These are phyloP conservation scores for Benthosema pterotum DNA, from an alignment of 2,797 vertebrate species.

Conservation along the genomic window DNA sequence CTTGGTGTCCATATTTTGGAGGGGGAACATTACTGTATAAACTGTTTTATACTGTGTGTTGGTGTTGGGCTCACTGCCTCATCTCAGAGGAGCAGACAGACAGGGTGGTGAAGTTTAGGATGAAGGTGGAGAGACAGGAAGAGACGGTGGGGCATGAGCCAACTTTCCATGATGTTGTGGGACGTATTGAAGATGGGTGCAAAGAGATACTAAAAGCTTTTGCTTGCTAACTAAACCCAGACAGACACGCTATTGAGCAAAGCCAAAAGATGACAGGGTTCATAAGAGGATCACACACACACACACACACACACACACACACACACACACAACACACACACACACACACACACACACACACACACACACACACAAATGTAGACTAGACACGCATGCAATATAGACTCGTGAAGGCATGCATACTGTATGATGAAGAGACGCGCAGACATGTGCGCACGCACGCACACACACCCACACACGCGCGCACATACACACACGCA, in stretches of 20 bases:
- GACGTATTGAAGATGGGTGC: constrained; percentile 78
- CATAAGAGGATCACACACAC: constrained; percentile 67
- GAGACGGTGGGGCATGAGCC: constrained; percentile 60
- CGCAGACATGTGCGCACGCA: background rate
- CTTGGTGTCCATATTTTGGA: too few species aligned
- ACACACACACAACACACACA: constrained; percentile 4
- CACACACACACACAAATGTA: constrained; percentile 26
- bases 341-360: constrained; percentile 24
- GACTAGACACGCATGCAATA: constrained; percentile 3
- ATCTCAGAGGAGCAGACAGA: too few species aligned
- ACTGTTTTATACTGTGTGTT: too few species aligned
- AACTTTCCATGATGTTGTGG: constrained; percentile 96
- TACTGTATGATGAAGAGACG: too few species aligned
- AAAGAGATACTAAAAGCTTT: constrained; percentile 58
- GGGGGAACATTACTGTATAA: too few species aligned
- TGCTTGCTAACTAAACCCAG: constrained; percentile 67
- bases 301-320: constrained; percentile 27
- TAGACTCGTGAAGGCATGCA: too few species aligned
- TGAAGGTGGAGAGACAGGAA: background rate
- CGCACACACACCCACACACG: constrained; percentile 9
- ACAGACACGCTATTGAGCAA: constrained; percentile 54
- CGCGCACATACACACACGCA: constrained; percentile 13
- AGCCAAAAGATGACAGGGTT: constrained; percentile 83
- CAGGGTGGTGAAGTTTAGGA: too few species aligned
- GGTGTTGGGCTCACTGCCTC: too few species aligned